Evolutionary conservation across 2,797 vertebrate genomes (phyloP).

Genomic region (Gorsachius magnificus): DNA sequence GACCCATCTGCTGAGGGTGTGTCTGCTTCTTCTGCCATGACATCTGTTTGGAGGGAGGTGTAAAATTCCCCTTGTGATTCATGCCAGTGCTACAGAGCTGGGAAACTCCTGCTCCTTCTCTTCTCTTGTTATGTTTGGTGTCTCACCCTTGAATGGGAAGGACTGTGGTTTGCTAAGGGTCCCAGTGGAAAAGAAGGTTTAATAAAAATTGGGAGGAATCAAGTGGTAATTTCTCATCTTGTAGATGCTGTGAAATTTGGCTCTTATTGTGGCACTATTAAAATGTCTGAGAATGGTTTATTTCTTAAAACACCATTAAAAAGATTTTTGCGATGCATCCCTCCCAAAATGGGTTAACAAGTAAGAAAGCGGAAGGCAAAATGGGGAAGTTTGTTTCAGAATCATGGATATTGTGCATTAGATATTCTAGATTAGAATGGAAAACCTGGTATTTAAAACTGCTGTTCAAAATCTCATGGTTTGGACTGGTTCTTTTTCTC

Average conservation of each 20-base stretch:
- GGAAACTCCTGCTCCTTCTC: not conserved
- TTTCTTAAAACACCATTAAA: not conserved
- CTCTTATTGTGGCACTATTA: not conserved
- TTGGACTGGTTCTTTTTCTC: not conserved
- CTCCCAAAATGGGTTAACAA: not conserved
- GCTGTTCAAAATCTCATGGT: not conserved
- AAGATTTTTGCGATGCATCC: not conserved
- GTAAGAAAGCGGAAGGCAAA: not conserved
- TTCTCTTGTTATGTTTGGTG: not conserved
- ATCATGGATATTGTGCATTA: not conserved
- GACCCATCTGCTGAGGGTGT: constrained; percentile 58
- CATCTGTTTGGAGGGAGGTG: constrained; percentile 64
- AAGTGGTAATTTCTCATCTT: not conserved
- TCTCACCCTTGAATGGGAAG: not conserved
- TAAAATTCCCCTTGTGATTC: constrained; percentile 53
- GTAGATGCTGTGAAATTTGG: not conserved
- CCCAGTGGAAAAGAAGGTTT: not conserved
- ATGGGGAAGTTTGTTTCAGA: not conserved
- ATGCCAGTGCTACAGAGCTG: constrained; percentile 7
- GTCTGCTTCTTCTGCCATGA: constrained; percentile 31
- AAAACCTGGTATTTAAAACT: not conserved
- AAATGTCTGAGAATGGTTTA: not conserved
- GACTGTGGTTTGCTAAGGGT: not conserved
- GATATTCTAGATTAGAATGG: not conserved
- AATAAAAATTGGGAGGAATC: not conserved